A percentile compares a stretch with the other conserved stretches of the same genome.
These are phyloP conservation scores for Gulo gulo DNA, from an alignment of 2,113 vertebrate species.

Conservation along the genomic window DNA sequence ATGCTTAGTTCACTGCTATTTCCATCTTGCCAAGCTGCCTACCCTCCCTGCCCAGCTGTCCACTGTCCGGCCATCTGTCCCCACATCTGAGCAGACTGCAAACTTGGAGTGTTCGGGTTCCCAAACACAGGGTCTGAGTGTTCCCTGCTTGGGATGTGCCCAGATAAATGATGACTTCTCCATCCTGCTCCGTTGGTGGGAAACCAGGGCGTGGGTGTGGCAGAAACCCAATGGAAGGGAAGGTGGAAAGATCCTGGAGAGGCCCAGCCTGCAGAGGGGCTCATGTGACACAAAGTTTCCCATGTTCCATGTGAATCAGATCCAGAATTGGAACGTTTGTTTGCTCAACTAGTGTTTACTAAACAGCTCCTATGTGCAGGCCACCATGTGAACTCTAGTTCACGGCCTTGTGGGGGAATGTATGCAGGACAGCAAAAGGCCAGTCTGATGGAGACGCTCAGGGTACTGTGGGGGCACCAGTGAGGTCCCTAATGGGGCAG, in stretches of 20 bases:
- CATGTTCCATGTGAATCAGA: neutral
- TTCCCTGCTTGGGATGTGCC: constrained; percentile 51
- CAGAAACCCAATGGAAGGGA: neutral
- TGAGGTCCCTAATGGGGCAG: neutral
- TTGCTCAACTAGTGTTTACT: neutral
- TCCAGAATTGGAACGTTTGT: neutral
- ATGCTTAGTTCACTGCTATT: constrained; percentile 71
- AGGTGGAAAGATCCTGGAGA: neutral
- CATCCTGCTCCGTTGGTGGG: neutral
- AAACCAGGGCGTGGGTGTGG: neutral
- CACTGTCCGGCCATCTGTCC: constrained; percentile 77
- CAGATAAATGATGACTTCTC: constrained; percentile 7
- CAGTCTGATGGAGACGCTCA: neutral
- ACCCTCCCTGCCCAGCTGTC: constrained; percentile 73
- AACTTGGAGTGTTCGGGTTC: constrained; percentile 62
- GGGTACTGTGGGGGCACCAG: neutral
- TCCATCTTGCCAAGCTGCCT: constrained; percentile 65
- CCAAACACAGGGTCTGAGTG: constrained; percentile 58
- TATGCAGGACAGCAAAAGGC: neutral
- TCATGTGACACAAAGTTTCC: neutral
- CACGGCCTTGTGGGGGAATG: neutral
- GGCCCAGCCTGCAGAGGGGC: neutral
- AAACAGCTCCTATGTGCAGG: neutral
- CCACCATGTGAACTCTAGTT: fast-evolving
- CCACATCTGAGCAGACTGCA: constrained; percentile 64